Evolutionary conservation across 1,140 invertebrate species (phyloP).

Genomic region (Gerris buenoi): DNA sequence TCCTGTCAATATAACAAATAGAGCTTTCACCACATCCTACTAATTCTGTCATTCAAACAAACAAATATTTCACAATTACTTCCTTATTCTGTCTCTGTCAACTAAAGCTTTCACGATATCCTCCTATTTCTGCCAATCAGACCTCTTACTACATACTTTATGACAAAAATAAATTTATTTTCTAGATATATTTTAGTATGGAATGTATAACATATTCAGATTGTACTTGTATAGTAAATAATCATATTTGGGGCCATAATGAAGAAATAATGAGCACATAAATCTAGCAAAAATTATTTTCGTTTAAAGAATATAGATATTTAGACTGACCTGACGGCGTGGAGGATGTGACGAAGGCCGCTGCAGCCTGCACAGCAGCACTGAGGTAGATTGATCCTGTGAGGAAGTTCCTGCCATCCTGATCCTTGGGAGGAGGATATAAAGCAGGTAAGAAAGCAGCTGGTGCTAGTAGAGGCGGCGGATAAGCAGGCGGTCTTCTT

Average conservation of each 20-base stretch:
- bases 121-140: too few relatives aligned
- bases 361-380: constrained; percentile 36
- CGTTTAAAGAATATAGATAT: not conserved
- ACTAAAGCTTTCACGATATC: too few relatives aligned
- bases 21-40: too few relatives aligned
- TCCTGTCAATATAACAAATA: too few relatives aligned
- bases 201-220: not conserved
- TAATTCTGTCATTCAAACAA: too few relatives aligned
- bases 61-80: too few relatives aligned
- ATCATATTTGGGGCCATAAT: too few relatives aligned
- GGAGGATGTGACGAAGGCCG: constrained; percentile 27
- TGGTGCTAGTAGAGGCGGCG: constrained; percentile 13
- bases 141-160: too few relatives aligned
- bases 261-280: not conserved
- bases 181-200: too few relatives aligned
- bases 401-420: constrained; percentile 32
- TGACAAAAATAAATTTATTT: too few relatives aligned
- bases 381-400: constrained; percentile 44
- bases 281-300: not conserved
- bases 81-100: too few relatives aligned
- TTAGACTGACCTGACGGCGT: constrained; percentile 16
- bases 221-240: too few relatives aligned
- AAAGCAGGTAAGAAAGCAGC: constrained; percentile 12
- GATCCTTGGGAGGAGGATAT: constrained; percentile 25
- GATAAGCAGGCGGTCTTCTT: constrained; percentile 31